Percentiles rank a stretch among this genome's conserved stretches.
These are phyloP conservation scores for Pherbina coryleti DNA, from an alignment of 2,888 invertebrate genomes.

Conservation along the genomic window DNA sequence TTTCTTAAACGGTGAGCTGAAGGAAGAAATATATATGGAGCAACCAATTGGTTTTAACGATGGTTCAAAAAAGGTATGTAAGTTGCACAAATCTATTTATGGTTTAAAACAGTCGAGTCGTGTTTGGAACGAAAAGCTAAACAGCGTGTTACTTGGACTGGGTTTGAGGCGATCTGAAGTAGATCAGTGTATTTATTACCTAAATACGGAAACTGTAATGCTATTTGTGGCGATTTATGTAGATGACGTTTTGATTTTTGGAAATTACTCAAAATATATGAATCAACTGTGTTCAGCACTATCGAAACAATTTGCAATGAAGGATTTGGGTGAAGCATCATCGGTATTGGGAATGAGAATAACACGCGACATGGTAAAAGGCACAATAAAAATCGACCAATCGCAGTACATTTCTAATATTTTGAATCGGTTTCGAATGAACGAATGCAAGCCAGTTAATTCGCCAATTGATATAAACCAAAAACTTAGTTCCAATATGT, in stretches of 20 bases:
- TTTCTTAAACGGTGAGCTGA: not conserved
- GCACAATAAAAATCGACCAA: no score
- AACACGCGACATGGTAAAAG: no score
- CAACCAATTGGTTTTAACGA: not conserved
- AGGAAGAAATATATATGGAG: not conserved
- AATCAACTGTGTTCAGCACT: no score
- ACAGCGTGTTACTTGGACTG: no score
- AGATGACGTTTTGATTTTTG: no score
- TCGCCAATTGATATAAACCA: conserved; percentile 12
- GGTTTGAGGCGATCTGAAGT: not conserved
- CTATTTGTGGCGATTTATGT: no score
- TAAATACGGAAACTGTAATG: no score
- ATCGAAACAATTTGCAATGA: no score
- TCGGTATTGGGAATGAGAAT: no score
- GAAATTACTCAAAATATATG: no score
- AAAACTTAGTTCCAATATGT: not conserved
- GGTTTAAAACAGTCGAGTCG: not conserved
- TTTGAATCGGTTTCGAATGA: conserved; percentile 48
- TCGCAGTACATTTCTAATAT: conserved; percentile 8
- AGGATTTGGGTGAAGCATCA: no score
- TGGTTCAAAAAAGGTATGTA: not conserved
- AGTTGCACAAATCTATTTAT: not conserved
- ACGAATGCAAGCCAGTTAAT: conserved; percentile 43
- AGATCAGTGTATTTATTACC: no score
- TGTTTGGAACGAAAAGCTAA: not conserved